Evolutionary conservation across 2,113 vertebrate species (phyloP), one percentile per base, ranked within the genome.

Genomic region (Coreoperca whiteheadi): DNA sequence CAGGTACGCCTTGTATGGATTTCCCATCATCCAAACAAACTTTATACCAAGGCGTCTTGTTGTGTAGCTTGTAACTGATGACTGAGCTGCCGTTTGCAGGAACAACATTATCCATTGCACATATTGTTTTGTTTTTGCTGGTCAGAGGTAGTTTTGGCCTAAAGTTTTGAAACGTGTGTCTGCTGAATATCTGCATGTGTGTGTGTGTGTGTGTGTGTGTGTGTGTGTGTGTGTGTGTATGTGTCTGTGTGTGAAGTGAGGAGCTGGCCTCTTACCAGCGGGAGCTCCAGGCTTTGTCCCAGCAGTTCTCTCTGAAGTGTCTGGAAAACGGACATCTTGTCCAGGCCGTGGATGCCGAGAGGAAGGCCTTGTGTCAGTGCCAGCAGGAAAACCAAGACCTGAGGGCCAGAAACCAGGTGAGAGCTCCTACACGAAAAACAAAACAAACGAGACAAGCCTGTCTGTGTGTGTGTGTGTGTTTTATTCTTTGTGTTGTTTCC

Each of bases 361-460:
- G 94, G 72, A 92, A 93, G 56, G 90, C 92, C 15, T 48, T 96
- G 69, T 82, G 91, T 66, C 94, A 94, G 89, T 94, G 93, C 54
- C 94, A 94, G 81, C 93, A 92, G 75, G 89, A 95, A 57, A 95
- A 94, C 89, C 92, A 93, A 66, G 90, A 94, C 79, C 93, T 95
- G 57, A 90, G 93, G 77, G 87, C 83, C 39, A 91, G 91, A 15
- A 94, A 95, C 89, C 95, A 95, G 94, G 95, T 93, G 48, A 66
- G 69, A 23, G 8, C 25, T 14, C n/a, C n/a, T n/a, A n/a, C n/a
- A n/a, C n/a, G n/a, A n/a, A n/a, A n/a, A n/a, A n/a, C n/a, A n/a
- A n/a, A n/a, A n/a, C n/a, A n/a, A n/a, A n/a, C n/a, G n/a, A n/a
- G n/a, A n/a, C n/a, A n/a, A n/a, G n/a, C n/a, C n/a, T n/a, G n/a